These are phyloP conservation scores for Saimiri boliviensis DNA, from an alignment of 2,113 vertebrate genomes.

Conservation along the genomic window DNA sequence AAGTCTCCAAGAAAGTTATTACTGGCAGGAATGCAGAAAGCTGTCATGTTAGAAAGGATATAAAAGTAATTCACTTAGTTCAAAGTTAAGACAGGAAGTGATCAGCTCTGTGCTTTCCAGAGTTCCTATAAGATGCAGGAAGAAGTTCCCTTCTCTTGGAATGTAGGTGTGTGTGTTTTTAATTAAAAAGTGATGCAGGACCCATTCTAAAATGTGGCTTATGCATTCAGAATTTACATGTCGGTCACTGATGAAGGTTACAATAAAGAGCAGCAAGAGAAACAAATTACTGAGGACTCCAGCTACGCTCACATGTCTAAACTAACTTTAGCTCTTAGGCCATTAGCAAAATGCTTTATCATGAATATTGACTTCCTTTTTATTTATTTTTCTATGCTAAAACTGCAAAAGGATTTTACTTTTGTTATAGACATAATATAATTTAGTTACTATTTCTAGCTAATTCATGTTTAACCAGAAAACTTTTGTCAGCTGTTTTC, in stretches of 20 bases:
- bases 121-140: not conserved
- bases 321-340: too few relatives aligned
- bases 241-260: not conserved
- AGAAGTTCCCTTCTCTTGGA: not conserved
- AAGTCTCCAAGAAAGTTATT: not conserved
- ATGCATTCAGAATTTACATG: not conserved
- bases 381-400: not conserved
- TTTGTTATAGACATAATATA: not conserved
- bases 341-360: fast-evolving
- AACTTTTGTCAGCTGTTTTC: not conserved
- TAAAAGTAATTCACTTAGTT: fast-evolving
- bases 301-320: fast-evolving
- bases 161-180: not conserved
- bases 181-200: not conserved
- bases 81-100: not conserved
- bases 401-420: not conserved
- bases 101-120: not conserved
- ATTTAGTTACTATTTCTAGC: not conserved
- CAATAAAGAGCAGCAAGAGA: not conserved
- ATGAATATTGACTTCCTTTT: fast-evolving
- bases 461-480: not conserved
- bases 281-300: fast-evolving
- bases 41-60: fast-evolving
- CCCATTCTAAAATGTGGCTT: not conserved
- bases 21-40: not conserved